Evolutionary conservation across 2,888 invertebrate species (phyloP), one percentile per base, ranked within the genome.

Genomic region (Pollenia angustigena): DNA sequence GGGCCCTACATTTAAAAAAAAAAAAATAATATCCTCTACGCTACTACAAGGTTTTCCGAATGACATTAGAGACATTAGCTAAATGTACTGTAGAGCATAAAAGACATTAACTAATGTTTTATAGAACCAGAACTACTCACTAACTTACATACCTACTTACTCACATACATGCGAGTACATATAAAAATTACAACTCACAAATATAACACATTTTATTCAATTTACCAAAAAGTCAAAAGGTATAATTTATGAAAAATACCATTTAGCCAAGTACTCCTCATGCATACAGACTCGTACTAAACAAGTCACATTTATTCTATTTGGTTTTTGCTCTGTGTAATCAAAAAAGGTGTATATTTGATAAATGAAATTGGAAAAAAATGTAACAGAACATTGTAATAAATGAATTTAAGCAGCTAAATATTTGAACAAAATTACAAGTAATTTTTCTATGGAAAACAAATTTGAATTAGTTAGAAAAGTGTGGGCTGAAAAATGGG

Each of bases 81-180:
- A 32, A 32, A 6, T 32, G 42, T 44, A 72, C 14, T 60, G 14
- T 54, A 40, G 40, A 85, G 68, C 79, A 50, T 58, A 81, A 80
- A 76, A 85, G 87, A 87, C 87, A 87, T 84, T 87, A 84, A 87
- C 87, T 81, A 87, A 87, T 87, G 84, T 81, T 84, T 78, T 69
- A 1, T 12, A 66, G 16, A 54, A 66, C 76, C n/a, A 4, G 11
- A 12, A 48, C 48, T 48, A 10, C 11, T 48, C 48, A 12, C 12
- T 48, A 7, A 48, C 12, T 48, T 32, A 32, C 32, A 2, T 48
- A 48, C 12, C 6, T 1, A 32, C 32, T 32, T 0, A 32, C 32
- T 32, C 32, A 32, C 32, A 6, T 32, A 32, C 6, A 32, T 6
- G 32, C 32, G 32, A 32, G 18, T 32, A 60, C 68, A 69, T 50